A percentile compares a stretch with the other conserved stretches of the same genome.
phyloP scores from a whole-genome alignment of 1,140 invertebrate species.

The Pteromalus puparum region DNA sequence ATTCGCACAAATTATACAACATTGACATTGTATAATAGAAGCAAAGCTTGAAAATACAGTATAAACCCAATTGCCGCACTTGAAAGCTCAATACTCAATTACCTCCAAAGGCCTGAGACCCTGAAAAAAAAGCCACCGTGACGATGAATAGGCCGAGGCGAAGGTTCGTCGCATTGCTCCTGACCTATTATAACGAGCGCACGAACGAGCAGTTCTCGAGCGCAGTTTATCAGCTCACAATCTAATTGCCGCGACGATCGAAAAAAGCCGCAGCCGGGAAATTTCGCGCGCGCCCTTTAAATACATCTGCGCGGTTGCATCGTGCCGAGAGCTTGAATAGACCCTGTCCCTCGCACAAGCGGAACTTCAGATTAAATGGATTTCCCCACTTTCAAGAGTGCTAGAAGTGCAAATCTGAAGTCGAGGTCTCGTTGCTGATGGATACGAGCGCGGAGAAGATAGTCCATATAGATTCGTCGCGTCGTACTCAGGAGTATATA shows the following conservation, averaged over 20 bases:
- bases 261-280: neutral
- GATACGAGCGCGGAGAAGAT: neutral
- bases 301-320: neutral
- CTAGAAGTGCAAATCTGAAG: slow-evolving; percentile 44
- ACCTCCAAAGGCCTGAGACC: neutral
- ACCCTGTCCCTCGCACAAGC: neutral
- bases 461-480: neutral
- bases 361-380: slow-evolving; percentile 44
- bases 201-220: neutral
- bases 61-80: neutral
- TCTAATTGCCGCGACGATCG: slow-evolving; percentile 20
- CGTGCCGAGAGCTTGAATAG: neutral
- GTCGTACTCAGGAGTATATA: too few species aligned
- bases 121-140: neutral
- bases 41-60: neutral
- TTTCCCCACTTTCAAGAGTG: slow-evolving; percentile 18
- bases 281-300: slow-evolving; percentile 17
- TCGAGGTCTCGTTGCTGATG: neutral
- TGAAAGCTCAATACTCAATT: neutral
- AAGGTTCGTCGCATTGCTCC: neutral
- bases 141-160: neutral
- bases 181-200: slow-evolving; percentile 11
- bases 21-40: neutral
- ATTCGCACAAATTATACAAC: too few species aligned
- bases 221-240: neutral